Evolutionary conservation across 1,140 invertebrate species (phyloP).

Genomic region (Bombus confusus): DNA sequence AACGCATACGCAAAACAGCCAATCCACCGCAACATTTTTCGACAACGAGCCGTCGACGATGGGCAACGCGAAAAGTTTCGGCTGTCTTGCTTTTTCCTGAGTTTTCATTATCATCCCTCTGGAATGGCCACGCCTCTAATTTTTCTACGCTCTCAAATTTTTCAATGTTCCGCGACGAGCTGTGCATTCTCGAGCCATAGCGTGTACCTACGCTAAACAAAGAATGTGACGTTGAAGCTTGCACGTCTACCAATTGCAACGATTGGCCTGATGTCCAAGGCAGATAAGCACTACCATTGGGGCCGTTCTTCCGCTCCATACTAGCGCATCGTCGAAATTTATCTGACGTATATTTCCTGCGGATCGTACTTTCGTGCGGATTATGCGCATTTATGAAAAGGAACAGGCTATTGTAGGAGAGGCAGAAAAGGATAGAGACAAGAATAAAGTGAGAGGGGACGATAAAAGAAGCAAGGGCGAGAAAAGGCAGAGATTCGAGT

Average conservation of each 20-base stretch:
- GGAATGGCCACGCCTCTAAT: neutral
- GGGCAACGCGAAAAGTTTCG: neutral
- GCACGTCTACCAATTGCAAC: too few relatives aligned
- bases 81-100: too few relatives aligned
- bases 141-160: neutral
- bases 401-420: neutral
- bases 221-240: too few relatives aligned
- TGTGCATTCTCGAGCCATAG: too few relatives aligned
- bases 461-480: neutral
- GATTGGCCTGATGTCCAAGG: too few relatives aligned
- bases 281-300: neutral
- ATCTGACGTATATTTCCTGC: conserved; percentile 23
- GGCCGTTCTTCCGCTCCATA: neutral
- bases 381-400: conserved; percentile 44
- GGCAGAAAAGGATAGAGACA: neutral
- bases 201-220: too few relatives aligned
- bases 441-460: too few relatives aligned
- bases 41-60: neutral
- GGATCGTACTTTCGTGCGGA: conserved; percentile 27
- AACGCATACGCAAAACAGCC: neutral
- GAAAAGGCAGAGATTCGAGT: conserved; percentile 9
- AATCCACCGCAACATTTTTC: neutral
- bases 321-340: neutral
- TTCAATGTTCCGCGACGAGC: neutral
- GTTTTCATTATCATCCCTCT: neutral